Percentiles rank a stretch among this genome's conserved stretches.
These are phyloP conservation scores for Agrochola litura DNA, from an alignment of 2,888 invertebrate species.

Conservation along the genomic window DNA sequence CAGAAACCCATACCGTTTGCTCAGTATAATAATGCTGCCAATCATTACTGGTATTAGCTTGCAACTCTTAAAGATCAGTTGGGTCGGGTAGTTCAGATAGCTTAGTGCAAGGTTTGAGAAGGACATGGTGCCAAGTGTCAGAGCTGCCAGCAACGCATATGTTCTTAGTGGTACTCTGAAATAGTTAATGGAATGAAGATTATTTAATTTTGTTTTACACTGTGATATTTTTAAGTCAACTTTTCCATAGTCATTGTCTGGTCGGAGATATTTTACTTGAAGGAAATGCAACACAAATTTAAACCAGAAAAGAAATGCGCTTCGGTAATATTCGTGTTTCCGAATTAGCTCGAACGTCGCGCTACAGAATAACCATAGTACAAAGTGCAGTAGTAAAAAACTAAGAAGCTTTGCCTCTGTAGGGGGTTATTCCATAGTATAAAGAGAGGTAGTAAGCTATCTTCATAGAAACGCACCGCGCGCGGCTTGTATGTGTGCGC, in stretches of 20 bases:
- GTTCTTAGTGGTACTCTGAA: conserved; percentile 95
- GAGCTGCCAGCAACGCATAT: conserved; percentile 95
- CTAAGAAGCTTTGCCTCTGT: too few species aligned
- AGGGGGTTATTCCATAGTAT: too few species aligned
- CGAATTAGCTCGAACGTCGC: neutral
- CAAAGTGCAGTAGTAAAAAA: too few species aligned
- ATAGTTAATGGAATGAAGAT: conserved; percentile 54
- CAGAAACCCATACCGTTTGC: conserved; percentile 95
- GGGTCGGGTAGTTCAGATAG: conserved; percentile 98
- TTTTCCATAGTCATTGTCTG: too few species aligned
- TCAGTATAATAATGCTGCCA: conserved; percentile 97
- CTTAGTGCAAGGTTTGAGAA: conserved; percentile 98
- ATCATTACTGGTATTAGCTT: conserved; percentile 98
- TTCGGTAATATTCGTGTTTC: neutral
- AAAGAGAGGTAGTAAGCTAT: too few species aligned
- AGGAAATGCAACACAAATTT: neutral
- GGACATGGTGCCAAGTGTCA: conserved; percentile 98
- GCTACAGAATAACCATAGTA: neutral
- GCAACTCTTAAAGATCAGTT: conserved; percentile 99
- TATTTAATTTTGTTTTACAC: neutral
- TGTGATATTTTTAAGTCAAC: neutral
- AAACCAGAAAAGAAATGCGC: neutral
- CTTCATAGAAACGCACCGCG: too few species aligned
- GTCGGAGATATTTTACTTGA: too few species aligned
- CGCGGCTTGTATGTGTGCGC: too few species aligned